Conservation (phyloP, 2,113 vertebrate species). For the Hemiprocne comata region DNA sequence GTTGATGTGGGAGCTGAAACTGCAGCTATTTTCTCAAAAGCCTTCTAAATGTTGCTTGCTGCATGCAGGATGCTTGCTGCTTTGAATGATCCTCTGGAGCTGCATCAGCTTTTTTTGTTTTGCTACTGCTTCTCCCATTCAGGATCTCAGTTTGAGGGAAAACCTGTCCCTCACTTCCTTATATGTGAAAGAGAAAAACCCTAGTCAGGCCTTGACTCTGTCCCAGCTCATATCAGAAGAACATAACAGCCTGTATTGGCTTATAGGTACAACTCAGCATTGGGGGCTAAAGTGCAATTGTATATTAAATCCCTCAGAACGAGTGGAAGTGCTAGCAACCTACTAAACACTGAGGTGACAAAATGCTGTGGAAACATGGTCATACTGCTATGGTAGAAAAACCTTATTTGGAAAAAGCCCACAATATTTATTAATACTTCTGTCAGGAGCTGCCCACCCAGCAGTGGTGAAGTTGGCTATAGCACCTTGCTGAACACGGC, state of each 20-base stretch:
- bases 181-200: not conserved
- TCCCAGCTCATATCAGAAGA: accelerated
- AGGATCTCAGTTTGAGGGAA: not conserved
- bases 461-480: not conserved
- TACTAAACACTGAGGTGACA: not conserved
- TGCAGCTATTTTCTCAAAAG: conserved; percentile 47
- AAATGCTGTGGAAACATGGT: not conserved
- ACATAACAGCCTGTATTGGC: not conserved
- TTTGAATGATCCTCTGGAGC: not conserved
- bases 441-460: not conserved
- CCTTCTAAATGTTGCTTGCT: conserved; percentile 25
- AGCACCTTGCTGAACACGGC: not conserved
- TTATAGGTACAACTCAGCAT: not conserved
- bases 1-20: conserved; percentile 8
- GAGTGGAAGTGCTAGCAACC: not conserved
- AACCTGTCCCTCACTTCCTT: not conserved
- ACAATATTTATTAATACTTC: not conserved
- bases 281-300: not conserved
- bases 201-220: not conserved
- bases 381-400: not conserved
- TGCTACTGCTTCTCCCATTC: not conserved
- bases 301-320: not conserved
- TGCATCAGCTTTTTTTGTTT: not conserved
- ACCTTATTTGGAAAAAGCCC: not conserved
- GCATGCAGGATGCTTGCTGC: not conserved